Base-by-base conservation (phyloP, 2,888 invertebrate species). In the Eremobia ochroleuca region DNA sequence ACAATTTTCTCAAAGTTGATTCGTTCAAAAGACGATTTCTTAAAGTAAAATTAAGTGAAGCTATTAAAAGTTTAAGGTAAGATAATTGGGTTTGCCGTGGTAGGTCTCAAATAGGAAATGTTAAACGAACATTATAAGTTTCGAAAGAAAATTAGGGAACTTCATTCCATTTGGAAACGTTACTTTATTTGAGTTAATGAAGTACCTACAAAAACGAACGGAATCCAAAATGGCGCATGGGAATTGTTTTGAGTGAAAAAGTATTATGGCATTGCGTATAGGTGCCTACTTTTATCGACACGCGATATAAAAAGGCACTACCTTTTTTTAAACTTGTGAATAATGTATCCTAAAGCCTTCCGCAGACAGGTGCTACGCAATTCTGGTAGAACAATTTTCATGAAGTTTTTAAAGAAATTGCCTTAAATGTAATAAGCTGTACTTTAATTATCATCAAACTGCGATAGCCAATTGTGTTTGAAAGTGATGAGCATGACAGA, bases 71-170 rank as follows among this genome's bases (percentile, higher is more conserved):
- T 90, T 91, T 88, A 77, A 86, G 86, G 88, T 83, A 89, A 87
- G 85, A 87, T 91, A 90, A 90, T 90, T 90, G 86, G 83, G 87
- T 90, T 89, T 85, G 83, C 87, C 86, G 76, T 80, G 81, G 86
- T 87, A 85, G 85, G 87, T 87, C 89, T 81, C 85, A 86, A 91
- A 90, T 89, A 88, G 90, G 82, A 91, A 92, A 92, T 92, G 90
- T 90, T 90, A 88, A 90, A 90, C 88, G 88, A 89, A 90, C 81
- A 89, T 89, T 88, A 83, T 81, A 87, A 87, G 81, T 88, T 87
- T 75, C 37, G 55, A 79, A 87, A 81, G 82, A 81, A 88, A 88
- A 88, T 88, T 87, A 79, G 75, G 74, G 77, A 85, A 87, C 73
- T 87, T 86, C 73, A 79, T 73, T 86, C 70, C 80, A 78, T 76